Base-by-base conservation (phyloP, 2,888 invertebrate genomes). In the Latrodectus hesperus region DNA sequence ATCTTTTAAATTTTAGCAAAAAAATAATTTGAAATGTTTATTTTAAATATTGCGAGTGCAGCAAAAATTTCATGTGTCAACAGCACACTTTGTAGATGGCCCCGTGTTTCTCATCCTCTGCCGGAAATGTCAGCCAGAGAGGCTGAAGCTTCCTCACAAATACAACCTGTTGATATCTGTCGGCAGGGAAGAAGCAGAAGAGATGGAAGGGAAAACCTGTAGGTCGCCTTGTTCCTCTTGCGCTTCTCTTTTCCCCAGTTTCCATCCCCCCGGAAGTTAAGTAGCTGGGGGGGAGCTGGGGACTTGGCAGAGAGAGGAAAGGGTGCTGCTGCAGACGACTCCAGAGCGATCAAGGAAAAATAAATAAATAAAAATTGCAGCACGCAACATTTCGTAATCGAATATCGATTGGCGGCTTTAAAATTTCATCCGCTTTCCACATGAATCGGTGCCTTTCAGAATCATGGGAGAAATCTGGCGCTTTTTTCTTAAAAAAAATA, bases 321-420 rank as follows among this genome's bases (percentile, higher is more conserved):
- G 17, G 73, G 53, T 53, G 73, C 53, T 73, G 14, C 53, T 38
- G 26, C 55, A 73, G 55, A n/a, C 11, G 73, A 73, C 53, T 52
- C 73, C 52, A 26, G 22, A 53, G 53, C 53, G 52, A 53, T 73
- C 26, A 26, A 73, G 55, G 14, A 73, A 53, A 73, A 73, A 73
- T 22, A 22, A 51, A 55, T 52, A 55, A 73, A 73, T 11, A 53
- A n/a, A 70, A 22, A 22, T 17, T 17, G 22, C 22, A 55, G 22
- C 17, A 73, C n/a, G 73, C 22, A 68, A 64, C 71, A 64, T 76
- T 76, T 70, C 77, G 77, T 84, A 84, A 84, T 84, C 84, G 76
- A 84, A 78, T 84, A 84, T 84, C 84, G 84, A 84, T 84, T 72
- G 71, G 77, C 6, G 65, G 49, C 60, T 11, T 83, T 84, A 65